A percentile compares a stretch with the other conserved stretches of the same genome.
phyloP scores from a whole-genome alignment of 2,113 vertebrate genomes.

The Microcebus tavaratra region DNA sequence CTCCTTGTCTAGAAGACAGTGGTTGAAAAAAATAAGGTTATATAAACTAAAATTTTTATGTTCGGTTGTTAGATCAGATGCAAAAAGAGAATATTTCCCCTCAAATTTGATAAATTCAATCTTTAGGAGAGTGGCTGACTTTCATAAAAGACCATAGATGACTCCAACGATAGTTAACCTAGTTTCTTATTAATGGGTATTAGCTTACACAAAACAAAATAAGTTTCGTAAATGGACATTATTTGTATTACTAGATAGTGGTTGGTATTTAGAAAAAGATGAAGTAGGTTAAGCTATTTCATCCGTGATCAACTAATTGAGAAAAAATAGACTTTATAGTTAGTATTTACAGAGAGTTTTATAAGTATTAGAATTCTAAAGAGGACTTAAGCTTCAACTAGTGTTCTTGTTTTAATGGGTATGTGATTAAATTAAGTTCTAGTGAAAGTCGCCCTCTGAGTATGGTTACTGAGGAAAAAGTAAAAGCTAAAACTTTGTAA shows the following conservation, averaged over 20 bases:
- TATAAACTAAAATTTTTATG: not conserved
- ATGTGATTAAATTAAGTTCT: not conserved
- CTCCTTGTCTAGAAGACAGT: not conserved
- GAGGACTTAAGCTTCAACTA: not conserved
- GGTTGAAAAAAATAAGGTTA: not conserved
- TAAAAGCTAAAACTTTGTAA: not conserved
- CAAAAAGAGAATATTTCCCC: not conserved
- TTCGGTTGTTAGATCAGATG: not conserved
- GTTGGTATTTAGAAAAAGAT: not conserved
- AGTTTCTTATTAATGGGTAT: not conserved
- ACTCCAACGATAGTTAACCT: not conserved
- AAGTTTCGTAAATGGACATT: not conserved
- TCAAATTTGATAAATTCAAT: not conserved
- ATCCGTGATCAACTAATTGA: not conserved
- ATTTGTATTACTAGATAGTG: not conserved
- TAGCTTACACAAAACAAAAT: not conserved
- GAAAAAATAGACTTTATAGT: not conserved
- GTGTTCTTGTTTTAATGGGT: not conserved
- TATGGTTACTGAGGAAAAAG: not conserved
- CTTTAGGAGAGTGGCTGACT: not conserved
- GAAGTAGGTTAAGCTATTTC: not conserved
- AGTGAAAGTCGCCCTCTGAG: not conserved
- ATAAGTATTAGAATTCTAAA: not conserved
- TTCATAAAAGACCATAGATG: not conserved
- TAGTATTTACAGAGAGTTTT: not conserved